phyloP scores from a whole-genome alignment of 2,113 vertebrate species.

The Sturnus vulgaris region DNA sequence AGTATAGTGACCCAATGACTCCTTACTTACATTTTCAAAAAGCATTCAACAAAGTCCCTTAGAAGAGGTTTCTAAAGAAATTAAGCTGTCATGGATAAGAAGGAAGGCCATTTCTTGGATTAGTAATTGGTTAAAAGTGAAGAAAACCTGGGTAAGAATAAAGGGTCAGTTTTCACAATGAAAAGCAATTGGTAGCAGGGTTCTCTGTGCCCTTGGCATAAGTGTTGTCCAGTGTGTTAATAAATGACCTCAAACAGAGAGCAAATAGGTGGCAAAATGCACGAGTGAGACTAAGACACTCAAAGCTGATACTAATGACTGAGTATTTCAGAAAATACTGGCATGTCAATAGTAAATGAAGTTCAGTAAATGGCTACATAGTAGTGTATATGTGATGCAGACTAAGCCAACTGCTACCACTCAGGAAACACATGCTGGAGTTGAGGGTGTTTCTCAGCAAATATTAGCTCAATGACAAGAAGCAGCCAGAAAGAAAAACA shows the following conservation, averaged over 20 bases:
- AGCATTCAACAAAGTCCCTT: background rate
- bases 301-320: background rate
- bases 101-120: background rate
- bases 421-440: background rate
- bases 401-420: background rate
- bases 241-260: background rate
- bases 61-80: constrained; percentile 22
- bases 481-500: background rate
- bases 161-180: background rate
- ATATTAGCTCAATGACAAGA: background rate
- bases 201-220: background rate
- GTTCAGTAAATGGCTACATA: background rate
- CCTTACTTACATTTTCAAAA: background rate
- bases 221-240: background rate
- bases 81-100: background rate
- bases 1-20: background rate
- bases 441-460: background rate
- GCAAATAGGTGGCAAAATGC: background rate
- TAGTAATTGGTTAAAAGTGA: background rate
- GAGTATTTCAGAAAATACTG: background rate
- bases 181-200: background rate
- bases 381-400: rapidly evolving
- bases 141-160: background rate
- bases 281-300: background rate
- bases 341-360: background rate